Conservation (phyloP, 2,113 vertebrate species). For the Notarius lentiginosus region DNA sequence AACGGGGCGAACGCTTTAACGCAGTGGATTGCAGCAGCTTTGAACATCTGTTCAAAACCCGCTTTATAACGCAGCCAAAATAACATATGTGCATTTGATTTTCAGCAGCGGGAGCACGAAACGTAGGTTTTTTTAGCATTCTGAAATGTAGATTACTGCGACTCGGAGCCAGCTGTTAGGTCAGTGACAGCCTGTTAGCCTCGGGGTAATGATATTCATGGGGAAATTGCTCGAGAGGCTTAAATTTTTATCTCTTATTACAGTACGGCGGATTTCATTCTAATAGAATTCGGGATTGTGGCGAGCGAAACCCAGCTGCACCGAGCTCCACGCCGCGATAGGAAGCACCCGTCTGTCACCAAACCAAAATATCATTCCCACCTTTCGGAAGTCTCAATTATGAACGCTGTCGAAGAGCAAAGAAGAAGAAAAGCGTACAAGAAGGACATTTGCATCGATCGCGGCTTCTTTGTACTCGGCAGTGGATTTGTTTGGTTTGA, state of each 20-base stretch:
- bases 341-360: constrained; percentile 21
- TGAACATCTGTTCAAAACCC: constrained; percentile 35
- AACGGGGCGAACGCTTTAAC: not conserved
- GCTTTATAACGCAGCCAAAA: not conserved
- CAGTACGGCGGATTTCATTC: constrained; percentile 45
- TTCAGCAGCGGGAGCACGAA: not conserved
- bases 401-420: not conserved
- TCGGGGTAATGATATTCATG: constrained; percentile 50
- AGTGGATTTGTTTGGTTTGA: not conserved
- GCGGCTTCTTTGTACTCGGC: not conserved
- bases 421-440: not conserved
- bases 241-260: constrained; percentile 50
- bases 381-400: constrained; percentile 31
- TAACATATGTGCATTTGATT: constrained; percentile 24
- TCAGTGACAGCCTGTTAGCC: constrained; percentile 43
- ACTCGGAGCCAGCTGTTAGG: constrained; percentile 37
- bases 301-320: constrained; percentile 34
- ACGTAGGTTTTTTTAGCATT: not conserved
- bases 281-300: constrained; percentile 50
- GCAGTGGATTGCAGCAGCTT: not conserved
- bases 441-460: not conserved
- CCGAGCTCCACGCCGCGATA: not conserved
- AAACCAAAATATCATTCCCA: constrained; percentile 14
- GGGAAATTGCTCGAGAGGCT: constrained; percentile 45
- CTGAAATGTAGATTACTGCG: constrained; percentile 48